Percentiles rank a stretch among this genome's conserved stretches.
These are phyloP conservation scores for Anthonomus grandis DNA, from an alignment of 1,140 invertebrate species.

Conservation along the genomic window DNA sequence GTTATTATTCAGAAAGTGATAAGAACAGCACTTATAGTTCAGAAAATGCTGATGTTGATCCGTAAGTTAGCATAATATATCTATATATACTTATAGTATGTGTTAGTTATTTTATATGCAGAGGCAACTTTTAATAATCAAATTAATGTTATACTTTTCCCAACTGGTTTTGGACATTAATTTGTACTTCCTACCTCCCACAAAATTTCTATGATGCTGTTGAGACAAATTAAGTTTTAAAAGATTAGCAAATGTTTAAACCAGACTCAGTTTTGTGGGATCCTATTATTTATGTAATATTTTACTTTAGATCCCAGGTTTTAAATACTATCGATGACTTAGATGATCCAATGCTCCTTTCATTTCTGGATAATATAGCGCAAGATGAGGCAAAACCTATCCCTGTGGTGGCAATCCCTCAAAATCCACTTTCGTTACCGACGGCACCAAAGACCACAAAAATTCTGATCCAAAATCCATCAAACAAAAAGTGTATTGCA, in stretches of 20 bases:
- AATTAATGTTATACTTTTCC: too few relatives aligned
- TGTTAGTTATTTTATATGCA: too few relatives aligned
- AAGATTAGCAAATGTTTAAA: too few relatives aligned
- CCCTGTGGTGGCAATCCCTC: constrained; percentile 12
- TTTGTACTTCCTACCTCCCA: too few relatives aligned
- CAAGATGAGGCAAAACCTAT: constrained; percentile 18
- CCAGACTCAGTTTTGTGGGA: too few relatives aligned
- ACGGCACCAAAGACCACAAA: constrained; percentile 31
- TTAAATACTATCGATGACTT: constrained; percentile 30
- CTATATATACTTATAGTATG: too few relatives aligned
- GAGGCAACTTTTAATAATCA: too few relatives aligned
- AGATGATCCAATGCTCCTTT: constrained; percentile 34
- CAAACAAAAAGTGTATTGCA: constrained; percentile 36
- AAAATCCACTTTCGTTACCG: background rate
- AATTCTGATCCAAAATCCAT: constrained; percentile 39
- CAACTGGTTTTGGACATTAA: too few relatives aligned
- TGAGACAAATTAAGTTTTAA: background rate
- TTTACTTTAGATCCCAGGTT: constrained; percentile 22
- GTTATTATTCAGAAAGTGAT: constrained; percentile 41
- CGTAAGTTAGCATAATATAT: constrained; percentile 18
- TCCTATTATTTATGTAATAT: too few relatives aligned
- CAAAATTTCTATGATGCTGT: too few relatives aligned
- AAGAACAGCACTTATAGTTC: constrained; percentile 32
- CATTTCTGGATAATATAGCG: constrained; percentile 30
- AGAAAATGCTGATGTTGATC: constrained; percentile 25